Conservation (phyloP, 2,797 vertebrate genomes). For the Lithobates sylvaticus region DNA sequence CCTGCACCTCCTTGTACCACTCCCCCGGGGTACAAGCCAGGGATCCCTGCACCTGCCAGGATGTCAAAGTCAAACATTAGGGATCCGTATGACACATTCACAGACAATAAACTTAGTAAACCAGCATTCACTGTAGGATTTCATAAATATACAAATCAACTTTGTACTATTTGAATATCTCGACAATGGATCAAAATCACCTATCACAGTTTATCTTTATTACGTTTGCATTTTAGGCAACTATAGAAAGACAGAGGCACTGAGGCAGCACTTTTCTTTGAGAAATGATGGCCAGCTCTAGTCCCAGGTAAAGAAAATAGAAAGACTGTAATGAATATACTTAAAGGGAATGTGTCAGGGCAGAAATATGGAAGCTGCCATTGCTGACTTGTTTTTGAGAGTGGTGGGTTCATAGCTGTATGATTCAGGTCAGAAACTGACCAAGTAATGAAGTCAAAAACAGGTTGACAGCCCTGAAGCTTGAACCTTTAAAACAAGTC, state of each 20-base stretch:
- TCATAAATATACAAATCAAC: neutral
- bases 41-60: slow-evolving; percentile 43
- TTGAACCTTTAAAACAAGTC: too few relatives aligned
- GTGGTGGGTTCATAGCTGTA: too few relatives aligned
- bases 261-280: neutral
- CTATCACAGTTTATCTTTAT: neutral
- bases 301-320: neutral
- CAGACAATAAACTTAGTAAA: too few relatives aligned
- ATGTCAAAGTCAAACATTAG: neutral
- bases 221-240: neutral
- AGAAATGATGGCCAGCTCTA: neutral
- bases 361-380: neutral
- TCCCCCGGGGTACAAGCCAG: slow-evolving; percentile 49
- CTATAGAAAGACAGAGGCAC: neutral
- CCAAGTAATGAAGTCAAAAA: neutral
- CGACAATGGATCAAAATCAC: too few relatives aligned
- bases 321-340: neutral
- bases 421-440: neutral
- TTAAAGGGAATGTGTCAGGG: neutral
- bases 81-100: neutral
- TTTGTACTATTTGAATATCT: too few relatives aligned
- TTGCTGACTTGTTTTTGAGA: neutral
- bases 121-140: neutral
- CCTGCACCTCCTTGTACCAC: slow-evolving; percentile 36
- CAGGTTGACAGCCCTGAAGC: too few relatives aligned